Conservation (phyloP, 2,797 vertebrate genomes). For the Synanceia verrucosa region DNA sequence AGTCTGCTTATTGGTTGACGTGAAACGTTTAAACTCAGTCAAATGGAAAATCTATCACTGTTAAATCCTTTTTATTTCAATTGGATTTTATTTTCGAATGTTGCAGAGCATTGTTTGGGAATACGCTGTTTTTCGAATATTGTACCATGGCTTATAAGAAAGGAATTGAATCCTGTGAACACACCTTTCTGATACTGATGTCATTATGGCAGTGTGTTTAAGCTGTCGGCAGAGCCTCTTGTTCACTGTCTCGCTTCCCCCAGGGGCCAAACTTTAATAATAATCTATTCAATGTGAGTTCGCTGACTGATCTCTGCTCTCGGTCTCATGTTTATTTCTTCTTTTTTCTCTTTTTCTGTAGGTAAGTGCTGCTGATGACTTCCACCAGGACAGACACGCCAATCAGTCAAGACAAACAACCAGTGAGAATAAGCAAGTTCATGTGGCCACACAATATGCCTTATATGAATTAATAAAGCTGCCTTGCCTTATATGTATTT, state of each 20-base stretch:
- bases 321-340: background rate
- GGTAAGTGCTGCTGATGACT: constrained; percentile 37
- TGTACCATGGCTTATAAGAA: background rate
- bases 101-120: background rate
- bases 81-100: background rate
- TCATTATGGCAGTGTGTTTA: background rate
- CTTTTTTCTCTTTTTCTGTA: constrained; percentile 6
- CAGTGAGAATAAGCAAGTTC: background rate
- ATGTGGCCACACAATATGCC: background rate
- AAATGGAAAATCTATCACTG: background rate
- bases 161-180: background rate
- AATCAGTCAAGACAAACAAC: background rate
- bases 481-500: background rate
- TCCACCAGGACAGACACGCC: constrained; percentile 3
- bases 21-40: background rate
- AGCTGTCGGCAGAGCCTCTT: background rate
- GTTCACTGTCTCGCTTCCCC: background rate
- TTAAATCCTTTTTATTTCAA: background rate
- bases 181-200: too few species aligned
- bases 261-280: background rate
- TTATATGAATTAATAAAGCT: background rate
- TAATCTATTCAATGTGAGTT: background rate
- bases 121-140: background rate
- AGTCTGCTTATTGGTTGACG: background rate
- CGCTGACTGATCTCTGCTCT: background rate